phyloP scores from a whole-genome alignment of 2,888 invertebrate genomes.

The Lasioglossum villosulum region DNA sequence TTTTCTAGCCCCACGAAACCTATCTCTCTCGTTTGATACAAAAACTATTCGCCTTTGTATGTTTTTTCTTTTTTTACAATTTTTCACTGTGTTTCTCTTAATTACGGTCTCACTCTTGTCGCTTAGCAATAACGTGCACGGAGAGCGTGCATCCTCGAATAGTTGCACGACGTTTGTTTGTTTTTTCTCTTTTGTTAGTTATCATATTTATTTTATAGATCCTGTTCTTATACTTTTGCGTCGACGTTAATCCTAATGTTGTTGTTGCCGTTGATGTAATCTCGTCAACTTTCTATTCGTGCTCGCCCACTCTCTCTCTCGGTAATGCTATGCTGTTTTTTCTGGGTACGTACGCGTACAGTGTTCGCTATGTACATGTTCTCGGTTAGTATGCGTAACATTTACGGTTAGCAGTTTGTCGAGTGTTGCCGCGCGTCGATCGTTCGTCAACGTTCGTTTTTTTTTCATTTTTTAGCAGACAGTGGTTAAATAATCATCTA shows the following conservation, averaged over 20 bases:
- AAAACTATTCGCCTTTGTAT: conserved; percentile 70
- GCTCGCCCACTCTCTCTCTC: neutral
- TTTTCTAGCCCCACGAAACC: conserved; percentile 46
- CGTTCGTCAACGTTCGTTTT: conserved; percentile 16
- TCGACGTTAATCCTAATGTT: conserved; percentile 6
- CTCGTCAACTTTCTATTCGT: neutral
- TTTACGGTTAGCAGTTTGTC: conserved; percentile 48
- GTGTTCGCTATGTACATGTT: conserved; percentile 34
- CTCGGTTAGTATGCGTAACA: conserved; percentile 49
- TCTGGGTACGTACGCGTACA: conserved; percentile 13
- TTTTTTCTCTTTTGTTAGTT: neutral
- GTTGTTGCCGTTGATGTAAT: neutral
- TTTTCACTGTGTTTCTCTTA: conserved; percentile 53
- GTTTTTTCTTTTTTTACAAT: conserved; percentile 49
- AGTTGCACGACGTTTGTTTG: conserved; percentile 67
- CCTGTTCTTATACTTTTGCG: neutral
- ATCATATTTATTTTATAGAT: neutral
- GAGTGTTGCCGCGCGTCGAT: conserved; percentile 34
- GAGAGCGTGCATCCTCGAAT: conserved; percentile 67
- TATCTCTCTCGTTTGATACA: conserved; percentile 64
- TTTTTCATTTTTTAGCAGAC: conserved; percentile 56
- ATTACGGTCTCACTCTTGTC: conserved; percentile 73
- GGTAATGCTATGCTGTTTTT: conserved; percentile 22
- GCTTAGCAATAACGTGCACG: conserved; percentile 71
- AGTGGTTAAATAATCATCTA: conserved; percentile 65